Conservation (phyloP, 2,888 invertebrate species). For the Orgyia antiqua region DNA sequence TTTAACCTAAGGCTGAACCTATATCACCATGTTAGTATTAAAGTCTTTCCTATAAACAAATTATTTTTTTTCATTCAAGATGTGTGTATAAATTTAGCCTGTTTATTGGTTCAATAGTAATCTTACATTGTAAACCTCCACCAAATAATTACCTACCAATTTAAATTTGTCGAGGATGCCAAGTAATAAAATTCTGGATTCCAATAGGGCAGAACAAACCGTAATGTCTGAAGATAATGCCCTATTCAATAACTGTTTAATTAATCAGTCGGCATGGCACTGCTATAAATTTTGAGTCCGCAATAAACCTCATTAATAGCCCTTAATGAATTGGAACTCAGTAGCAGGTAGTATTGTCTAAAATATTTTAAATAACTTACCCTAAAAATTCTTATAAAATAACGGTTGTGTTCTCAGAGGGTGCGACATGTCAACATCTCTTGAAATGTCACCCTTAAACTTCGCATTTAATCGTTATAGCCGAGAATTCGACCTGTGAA, state of each 20-base stretch:
- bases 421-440: conserved; percentile 31
- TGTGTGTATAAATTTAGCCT: too few species aligned
- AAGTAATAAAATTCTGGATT: conserved; percentile 31
- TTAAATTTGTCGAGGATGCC: conserved; percentile 4
- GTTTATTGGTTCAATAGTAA: too few species aligned
- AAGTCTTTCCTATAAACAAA: too few species aligned
- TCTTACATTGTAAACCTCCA: too few species aligned
- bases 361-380: conserved; percentile 37
- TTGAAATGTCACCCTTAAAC: conserved; percentile 42
- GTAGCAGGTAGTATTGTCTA: conserved; percentile 63
- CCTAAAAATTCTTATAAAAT: conserved; percentile 54
- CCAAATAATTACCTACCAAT: too few species aligned
- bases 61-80: too few species aligned
- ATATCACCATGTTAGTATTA: too few species aligned
- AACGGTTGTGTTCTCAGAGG: conserved; percentile 45
- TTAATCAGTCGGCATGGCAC: conserved; percentile 50
- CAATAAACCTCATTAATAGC: conserved; percentile 65
- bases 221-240: conserved; percentile 36
- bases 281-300: conserved; percentile 53
- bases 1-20: too few species aligned
- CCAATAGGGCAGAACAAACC: conserved; percentile 26
- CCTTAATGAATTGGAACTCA: conserved; percentile 68
- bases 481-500: conserved; percentile 35
- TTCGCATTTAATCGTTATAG: conserved; percentile 49
- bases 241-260: conserved; percentile 58